A percentile compares a stretch with the other conserved stretches of the same genome.
phyloP scores from a whole-genome alignment of 2,888 invertebrate genomes.

The Masnerella sp. region DNA sequence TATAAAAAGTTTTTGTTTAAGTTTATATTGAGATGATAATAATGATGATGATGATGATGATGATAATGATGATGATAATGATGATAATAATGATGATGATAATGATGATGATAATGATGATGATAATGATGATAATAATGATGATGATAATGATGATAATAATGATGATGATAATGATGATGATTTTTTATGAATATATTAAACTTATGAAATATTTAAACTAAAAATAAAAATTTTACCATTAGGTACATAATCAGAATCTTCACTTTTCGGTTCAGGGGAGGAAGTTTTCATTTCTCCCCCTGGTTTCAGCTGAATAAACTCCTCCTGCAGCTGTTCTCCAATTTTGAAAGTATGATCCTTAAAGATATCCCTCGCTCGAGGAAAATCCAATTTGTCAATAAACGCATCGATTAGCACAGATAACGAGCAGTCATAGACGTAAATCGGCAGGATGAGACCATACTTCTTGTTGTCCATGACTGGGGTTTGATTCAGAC shows the following conservation, averaged over 20 bases:
- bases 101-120: too few species aligned
- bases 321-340: slow-evolving; percentile 72
- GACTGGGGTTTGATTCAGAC: slow-evolving; percentile 49
- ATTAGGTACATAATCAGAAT: slow-evolving; percentile 74
- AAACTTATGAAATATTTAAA: not conserved
- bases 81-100: too few species aligned
- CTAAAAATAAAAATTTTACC: slow-evolving; percentile 62
- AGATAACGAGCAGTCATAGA: slow-evolving; percentile 83
- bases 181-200: too few species aligned
- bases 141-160: too few species aligned
- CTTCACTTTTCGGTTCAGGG: slow-evolving; percentile 79
- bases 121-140: too few species aligned
- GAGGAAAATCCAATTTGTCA: slow-evolving; percentile 73
- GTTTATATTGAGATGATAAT: too few species aligned
- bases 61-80: too few species aligned
- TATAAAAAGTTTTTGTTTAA: too few species aligned
- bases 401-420: slow-evolving; percentile 80
- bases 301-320: slow-evolving; percentile 76
- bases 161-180: too few species aligned
- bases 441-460: slow-evolving; percentile 81
- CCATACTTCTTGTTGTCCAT: slow-evolving; percentile 62
- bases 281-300: slow-evolving; percentile 74
- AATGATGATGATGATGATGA: too few species aligned
- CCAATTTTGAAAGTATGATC: slow-evolving; percentile 79
- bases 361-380: slow-evolving; percentile 79